Base-by-base conservation (phyloP, 1,140 invertebrate genomes). In the Nasonia giraulti region DNA sequence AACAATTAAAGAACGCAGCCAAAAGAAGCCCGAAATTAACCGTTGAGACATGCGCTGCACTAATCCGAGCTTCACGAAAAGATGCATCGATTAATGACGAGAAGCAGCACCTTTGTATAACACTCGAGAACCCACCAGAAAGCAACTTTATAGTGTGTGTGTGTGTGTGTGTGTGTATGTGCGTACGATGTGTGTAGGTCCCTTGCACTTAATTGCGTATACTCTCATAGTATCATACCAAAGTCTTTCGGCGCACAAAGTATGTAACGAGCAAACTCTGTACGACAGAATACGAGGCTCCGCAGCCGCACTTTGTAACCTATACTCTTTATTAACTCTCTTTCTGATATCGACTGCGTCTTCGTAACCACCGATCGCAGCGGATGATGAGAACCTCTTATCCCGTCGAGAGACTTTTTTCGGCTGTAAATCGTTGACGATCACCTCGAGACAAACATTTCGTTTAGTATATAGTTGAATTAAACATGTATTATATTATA, bases 151-250 rank as follows among this genome's bases (percentile, higher is more conserved):
- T 44, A 44, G 17, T 62, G 20, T 62, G 55, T 62, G 55, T 62
- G 17, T 62, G 17, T 62, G 20, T 62, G 20, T 62, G 55, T 62
- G 55, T 62, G 0, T 20, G 5, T 62, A 7, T 20, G 55, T 55
- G 50, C 11, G 50, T 55, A n/a, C 17, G 55, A 0, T 12, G 4
- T 77, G 27, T 77, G 44, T 77, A 77, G 40, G 75, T 77, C 20
- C 44, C n/a, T 23, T 77, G 75, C 75, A 77, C 75, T 77, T 23
- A 50, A 77, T 50, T 77, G 44, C 44, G 75, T 77, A n/a, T 62
- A 77, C 40, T 77, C 7, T 27, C 75, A 77, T 44, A 40, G 11
- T 71, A 71, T 71, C 31, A 62, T 62, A 62, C 55, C 1, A 27
- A 27, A 71, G 69, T 31, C 27, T 71, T 71, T 14, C 69, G 27